Conservation (phyloP, 2,113 vertebrate genomes). For the Orycteropus afer region DNA sequence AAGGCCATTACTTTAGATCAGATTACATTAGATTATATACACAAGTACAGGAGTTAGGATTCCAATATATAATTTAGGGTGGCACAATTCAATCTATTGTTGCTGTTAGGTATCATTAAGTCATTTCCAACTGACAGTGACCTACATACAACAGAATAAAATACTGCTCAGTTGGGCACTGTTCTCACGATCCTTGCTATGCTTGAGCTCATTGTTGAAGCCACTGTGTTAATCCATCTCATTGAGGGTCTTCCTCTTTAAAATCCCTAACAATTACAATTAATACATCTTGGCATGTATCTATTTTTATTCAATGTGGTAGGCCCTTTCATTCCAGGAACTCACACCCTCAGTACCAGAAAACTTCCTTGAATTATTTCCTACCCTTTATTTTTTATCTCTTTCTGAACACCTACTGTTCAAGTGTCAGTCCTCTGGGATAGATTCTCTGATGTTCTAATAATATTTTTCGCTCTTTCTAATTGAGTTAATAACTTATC, state of each 20-base stretch:
- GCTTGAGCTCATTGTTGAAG: too few species aligned
- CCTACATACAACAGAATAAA: too few species aligned
- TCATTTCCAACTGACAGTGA: too few species aligned
- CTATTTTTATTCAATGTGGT: slow-evolving; percentile 9
- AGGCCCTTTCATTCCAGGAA: neutral
- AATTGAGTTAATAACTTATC: neutral
- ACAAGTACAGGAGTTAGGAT: too few species aligned
- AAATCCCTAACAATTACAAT: too few species aligned
- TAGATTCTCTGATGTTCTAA: neutral
- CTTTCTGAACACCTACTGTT: neutral
- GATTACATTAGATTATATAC: neutral
- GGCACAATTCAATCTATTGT: too few species aligned
- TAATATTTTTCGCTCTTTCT: neutral
- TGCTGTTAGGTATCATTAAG: too few species aligned
- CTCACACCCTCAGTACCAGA: neutral
- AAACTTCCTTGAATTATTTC: neutral
- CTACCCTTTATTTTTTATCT: neutral
- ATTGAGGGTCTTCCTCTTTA: too few species aligned
- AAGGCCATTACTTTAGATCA: neutral
- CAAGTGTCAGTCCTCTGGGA: neutral
- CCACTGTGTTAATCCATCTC: too few species aligned
- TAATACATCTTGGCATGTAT: neutral
- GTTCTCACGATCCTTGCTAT: too few species aligned
- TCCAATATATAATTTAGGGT: too few species aligned
- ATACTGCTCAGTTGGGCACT: too few species aligned